Evolutionary conservation across 2,113 vertebrate genomes (phyloP), one percentile per base, ranked within the genome.

Genomic region (Chaetorhynchus papuensis): DNA sequence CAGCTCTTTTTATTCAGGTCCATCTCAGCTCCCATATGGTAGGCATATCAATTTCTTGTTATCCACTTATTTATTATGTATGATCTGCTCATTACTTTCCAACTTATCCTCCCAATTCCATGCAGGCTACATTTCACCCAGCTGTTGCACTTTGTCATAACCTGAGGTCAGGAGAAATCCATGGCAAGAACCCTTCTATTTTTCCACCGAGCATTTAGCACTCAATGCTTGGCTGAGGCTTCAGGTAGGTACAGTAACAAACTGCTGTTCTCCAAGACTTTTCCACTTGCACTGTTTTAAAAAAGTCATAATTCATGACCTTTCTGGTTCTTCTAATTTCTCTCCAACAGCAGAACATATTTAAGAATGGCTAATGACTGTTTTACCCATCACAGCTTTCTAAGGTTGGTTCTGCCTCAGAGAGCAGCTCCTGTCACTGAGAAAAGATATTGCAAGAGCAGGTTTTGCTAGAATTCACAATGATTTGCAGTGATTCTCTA

Each of bases 11-110:
- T 20, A 83, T 63, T 80, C 68, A 86, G 59, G 1, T 30, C 81
- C 4, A 9, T 30, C 90, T 80, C 52, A 18, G 75, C 47, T 90
- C 60, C 90, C 89, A 87, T 86, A 93, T 89, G 83, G 88, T n/a
- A 87, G 89, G 87, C 79, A 75, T 95, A 96, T 94, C 90, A 83
- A 77, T 93, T 96, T 95, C 95, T 95, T 90, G 76, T 94, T 96
- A 95, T 60, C 50, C 81, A 61, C 39, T 88, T 96, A 96, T 94
- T 96, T 97, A 96, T 94, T 96, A 96, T 89, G 83, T 92, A 94
- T 93, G 92, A 96, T 86, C 68, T 93, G 50, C 54, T 93, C 17
- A 3, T 86, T 96, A 93, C 71, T 88, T 90, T 92, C 85, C 60
- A 92, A 90, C 59, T 92, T 91, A 92, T 66, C 82, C 90, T 90